Conservation (phyloP, 2,888 invertebrate genomes). For the Chaitophorus viminalis region DNA sequence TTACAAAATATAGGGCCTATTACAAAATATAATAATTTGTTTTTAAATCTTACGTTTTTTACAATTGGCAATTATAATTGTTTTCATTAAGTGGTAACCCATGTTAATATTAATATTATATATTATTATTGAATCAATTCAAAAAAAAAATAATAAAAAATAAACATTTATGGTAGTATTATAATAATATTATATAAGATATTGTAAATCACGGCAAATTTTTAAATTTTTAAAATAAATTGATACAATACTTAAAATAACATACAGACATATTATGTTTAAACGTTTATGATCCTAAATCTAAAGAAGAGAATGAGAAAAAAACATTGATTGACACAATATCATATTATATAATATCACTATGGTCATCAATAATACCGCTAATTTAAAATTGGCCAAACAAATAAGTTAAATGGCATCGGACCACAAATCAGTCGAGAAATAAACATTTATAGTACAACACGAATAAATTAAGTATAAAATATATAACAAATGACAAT, state of each 20-base stretch:
- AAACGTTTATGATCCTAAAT: conserved; percentile 1
- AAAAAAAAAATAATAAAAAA: conserved; percentile 10
- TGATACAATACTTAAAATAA: conserved; percentile 33
- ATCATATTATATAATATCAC: conserved; percentile 7
- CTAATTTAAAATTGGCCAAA: conserved; percentile 53
- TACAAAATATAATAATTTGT: conserved; percentile 59
- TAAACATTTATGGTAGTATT: neutral
- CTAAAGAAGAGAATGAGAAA: conserved; percentile 44
- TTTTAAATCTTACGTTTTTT: conserved; percentile 17
- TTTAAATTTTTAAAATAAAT: conserved; percentile 44
- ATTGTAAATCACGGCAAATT: conserved; percentile 5
- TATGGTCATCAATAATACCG: conserved; percentile 39
- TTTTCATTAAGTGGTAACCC: conserved; percentile 54
- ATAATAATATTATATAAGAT: conserved; percentile 9
- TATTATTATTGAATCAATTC: conserved; percentile 28
- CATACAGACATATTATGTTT: conserved; percentile 18
- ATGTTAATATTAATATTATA: conserved; percentile 35
- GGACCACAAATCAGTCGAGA: conserved; percentile 58
- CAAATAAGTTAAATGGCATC: conserved; percentile 51
- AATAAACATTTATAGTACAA: conserved; percentile 61
- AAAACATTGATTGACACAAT: conserved; percentile 37
- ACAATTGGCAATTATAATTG: conserved; percentile 40
- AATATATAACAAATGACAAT: conserved; percentile 58
- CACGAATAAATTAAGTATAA: conserved; percentile 61
- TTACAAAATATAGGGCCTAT: conserved; percentile 57